phyloP scores from a whole-genome alignment of 2,797 vertebrate genomes.

The Hypotaenidia philippensis region DNA sequence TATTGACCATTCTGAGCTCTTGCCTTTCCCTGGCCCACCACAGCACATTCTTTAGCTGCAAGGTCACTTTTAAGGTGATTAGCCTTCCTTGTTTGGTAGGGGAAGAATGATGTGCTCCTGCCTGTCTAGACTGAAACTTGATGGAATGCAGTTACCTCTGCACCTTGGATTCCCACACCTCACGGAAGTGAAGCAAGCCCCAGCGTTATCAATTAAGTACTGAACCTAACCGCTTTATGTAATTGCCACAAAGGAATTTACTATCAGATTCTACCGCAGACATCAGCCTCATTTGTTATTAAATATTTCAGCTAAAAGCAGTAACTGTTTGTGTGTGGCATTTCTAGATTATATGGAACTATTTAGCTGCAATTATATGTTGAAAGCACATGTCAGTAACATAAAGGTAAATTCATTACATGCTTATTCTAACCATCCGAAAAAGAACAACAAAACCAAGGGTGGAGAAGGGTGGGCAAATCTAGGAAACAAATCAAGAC shows the following conservation, averaged over 20 bases:
- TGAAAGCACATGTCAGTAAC: not conserved
- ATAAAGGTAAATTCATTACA: not conserved
- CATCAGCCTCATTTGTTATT: not conserved
- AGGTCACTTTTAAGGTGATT: slow-evolving; percentile 39
- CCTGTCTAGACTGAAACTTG: slow-evolving; percentile 58
- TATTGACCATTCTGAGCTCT: not conserved
- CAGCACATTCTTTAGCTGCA: slow-evolving; percentile 12
- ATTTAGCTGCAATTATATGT: not conserved
- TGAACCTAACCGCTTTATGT: slow-evolving; percentile 14
- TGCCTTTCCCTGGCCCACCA: not conserved
- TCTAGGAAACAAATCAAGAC: slow-evolving; percentile 10
- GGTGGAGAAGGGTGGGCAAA: not conserved
- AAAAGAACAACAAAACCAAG: slow-evolving; percentile 5
- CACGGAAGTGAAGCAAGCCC: slow-evolving; percentile 24
- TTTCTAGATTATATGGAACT: not conserved
- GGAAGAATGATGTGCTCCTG: slow-evolving; percentile 29
- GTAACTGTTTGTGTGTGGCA: not conserved
- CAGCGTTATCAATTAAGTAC: slow-evolving; percentile 4
- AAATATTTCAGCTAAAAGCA: slow-evolving; percentile 40
- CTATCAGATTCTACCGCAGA: not conserved
- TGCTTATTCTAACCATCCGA: not conserved
- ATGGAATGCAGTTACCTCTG: slow-evolving; percentile 59
- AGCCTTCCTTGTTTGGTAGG: slow-evolving; percentile 35
- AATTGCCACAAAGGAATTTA: slow-evolving; percentile 45
- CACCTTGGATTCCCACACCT: slow-evolving; percentile 15